Base-by-base conservation (phyloP, 2,797 vertebrate species). In the Sciaenops ocellatus region DNA sequence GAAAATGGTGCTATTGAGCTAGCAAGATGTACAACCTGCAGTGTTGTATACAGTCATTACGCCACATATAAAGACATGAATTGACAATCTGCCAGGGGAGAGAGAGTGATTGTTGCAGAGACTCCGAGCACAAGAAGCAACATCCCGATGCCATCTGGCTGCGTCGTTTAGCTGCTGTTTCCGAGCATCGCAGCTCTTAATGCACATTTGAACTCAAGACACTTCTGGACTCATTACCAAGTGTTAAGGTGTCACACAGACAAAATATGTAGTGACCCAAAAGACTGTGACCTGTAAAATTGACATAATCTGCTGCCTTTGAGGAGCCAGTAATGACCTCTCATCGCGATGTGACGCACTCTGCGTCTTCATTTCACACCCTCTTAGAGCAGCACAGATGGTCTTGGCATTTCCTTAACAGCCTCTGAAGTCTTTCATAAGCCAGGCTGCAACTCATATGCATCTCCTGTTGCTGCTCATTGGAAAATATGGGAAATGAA, bases 281-380 rank as follows among this genome's bases (percentile, higher is more conserved):
- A 81, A 87, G 87, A 86, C 89, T 88, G 92, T 92, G 92, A 93
- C 91, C 92, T 93, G 89, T 93, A 89, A 94, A 93, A 94, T 84
- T 94, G 93, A 95, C 93, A 94, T 94, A 94, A 93, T 93, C 86
- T 87, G 81, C 87, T 84, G 90, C 82, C 92, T 94, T 93, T 93
- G 92, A 93, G 89, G 85, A 91, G 80, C 75, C 87, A 77, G 91
- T 94, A 95, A 95, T 92, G 92, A 93, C 92, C 93, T 87, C 90
- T 93, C 92, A 85, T 93, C 47, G 81, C 89, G 51, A 78, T 76
- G 73, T 85, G 90, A 92, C 92, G 93, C 88, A 87, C 87, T 90
- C 91, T 94, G 93, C 85, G 77, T 94, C 94, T 95, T 92, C 90
- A 94, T 94, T 94, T 94, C 93, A 94, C 92, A 92, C 92, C 91